Base-by-base conservation (phyloP, 2,888 invertebrate genomes). In the Patella caerulea region DNA sequence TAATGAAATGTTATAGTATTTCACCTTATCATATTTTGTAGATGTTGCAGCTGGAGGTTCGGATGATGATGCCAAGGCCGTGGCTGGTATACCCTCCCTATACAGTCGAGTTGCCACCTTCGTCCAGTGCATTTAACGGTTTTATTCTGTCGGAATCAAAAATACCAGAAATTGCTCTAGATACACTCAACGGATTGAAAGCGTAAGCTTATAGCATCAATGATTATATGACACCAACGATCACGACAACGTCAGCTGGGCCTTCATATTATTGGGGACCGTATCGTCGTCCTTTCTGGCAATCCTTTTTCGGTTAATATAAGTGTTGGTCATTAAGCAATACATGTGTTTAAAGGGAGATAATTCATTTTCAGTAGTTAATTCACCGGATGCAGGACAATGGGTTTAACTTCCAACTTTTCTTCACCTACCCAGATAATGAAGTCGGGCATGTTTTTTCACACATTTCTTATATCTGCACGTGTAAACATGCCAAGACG, bases 1-100 rank as follows among this genome's bases (percentile, higher is more conserved):
- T 45, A 45, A 45, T 7, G 7, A 45, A 4, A 5, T 45, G 3
- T 0, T 45, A 45, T 45, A 45, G 0, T 45, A 45, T 5, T 45
- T 45, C 45, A 45, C 7, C 45, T 45, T 2, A 45, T 45, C 45
- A 45, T 70, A 65, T 19, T 29, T 71, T 71, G 9, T 83, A 93
- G 93, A 93, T 83, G 84, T 91, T 0, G 92, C 93, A 2, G 90
- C 93, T 1, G 95, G 96, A 45, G 95, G 95, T 85, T 94, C 95
- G 0, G 95, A 95, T 87, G 97, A 98, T 91, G 98, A 97, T 96
- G 97, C 97, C 11, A 97, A 97, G 91, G 96, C 96, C 1, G 93
- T 94, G 69, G 94, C 95, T 12, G 94, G 94, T 45, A 95, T 98
- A 82, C 97, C 96, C 90, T 98, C 92, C 97, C 1, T 98, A 96